These are phyloP conservation scores for Drosophila ananassae DNA, from an alignment of 1,140 invertebrate species.

Conservation along the genomic window DNA sequence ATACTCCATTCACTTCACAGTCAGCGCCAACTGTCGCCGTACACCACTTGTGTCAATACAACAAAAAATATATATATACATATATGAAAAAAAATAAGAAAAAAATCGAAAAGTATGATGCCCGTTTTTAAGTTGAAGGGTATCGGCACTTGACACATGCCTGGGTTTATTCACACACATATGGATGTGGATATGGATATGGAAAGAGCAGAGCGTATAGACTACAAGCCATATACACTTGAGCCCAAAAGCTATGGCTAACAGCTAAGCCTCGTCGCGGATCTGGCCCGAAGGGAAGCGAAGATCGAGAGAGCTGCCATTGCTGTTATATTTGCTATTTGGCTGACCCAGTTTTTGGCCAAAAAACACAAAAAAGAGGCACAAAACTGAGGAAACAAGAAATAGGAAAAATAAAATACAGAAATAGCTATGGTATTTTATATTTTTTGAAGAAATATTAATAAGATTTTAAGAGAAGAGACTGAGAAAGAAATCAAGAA, in stretches of 20 bases:
- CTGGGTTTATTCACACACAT: constrained; percentile 16
- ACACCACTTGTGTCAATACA: constrained; percentile 62
- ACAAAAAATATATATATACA: neutral
- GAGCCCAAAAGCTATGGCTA: neutral
- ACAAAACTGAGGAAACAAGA: neutral
- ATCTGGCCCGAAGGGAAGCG: constrained; percentile 27
- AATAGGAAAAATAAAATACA: neutral
- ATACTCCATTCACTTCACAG: constrained; percentile 13
- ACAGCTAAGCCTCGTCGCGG: constrained; percentile 8
- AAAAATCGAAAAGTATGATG: constrained; percentile 17
- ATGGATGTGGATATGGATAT: neutral
- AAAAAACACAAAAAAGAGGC: constrained; percentile 14
- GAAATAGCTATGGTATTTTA: constrained; percentile 30
- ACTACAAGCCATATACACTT: neutral
- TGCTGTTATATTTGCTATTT: constrained; percentile 24
- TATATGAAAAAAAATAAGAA: neutral
- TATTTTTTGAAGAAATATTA: no score
- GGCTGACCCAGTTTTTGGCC: constrained; percentile 34
- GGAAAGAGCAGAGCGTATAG: neutral
- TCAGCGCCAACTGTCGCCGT: constrained; percentile 16
- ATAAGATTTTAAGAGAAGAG: no score
- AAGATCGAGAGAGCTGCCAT: constrained; percentile 14
- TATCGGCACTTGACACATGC: constrained; percentile 56
- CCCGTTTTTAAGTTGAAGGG: constrained; percentile 47
- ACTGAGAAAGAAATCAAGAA: no score